These are phyloP conservation scores for Rhagonycha fulva DNA, from an alignment of 2,888 invertebrate genomes.

Conservation along the genomic window DNA sequence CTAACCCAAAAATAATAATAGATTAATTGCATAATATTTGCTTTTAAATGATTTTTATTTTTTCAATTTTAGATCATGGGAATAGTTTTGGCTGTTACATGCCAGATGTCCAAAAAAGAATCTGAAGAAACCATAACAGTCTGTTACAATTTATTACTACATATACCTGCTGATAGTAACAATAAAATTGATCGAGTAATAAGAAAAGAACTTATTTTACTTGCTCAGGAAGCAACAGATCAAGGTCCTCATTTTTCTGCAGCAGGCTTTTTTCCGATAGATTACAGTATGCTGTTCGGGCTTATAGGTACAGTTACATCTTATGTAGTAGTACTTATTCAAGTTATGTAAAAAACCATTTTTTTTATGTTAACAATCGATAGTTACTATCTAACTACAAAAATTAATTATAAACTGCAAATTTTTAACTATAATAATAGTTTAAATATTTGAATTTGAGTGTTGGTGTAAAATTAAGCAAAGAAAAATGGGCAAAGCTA, in stretches of 20 bases:
- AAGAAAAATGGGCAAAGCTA: no score
- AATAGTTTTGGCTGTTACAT: not conserved
- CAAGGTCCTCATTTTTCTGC: slow-evolving; percentile 23
- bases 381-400: no score
- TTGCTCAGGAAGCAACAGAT: slow-evolving; percentile 23
- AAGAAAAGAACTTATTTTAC: slow-evolving; percentile 16
- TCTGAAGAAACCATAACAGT: slow-evolving; percentile 30
- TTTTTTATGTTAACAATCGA: not conserved
- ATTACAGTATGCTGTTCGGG: slow-evolving; percentile 26
- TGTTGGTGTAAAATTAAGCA: no score
- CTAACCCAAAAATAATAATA: no score
- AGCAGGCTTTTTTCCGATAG: slow-evolving; percentile 26
- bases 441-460: no score
- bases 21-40: no score
- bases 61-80: not conserved
- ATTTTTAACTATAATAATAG: no score
- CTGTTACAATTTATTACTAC: slow-evolving; percentile 31
- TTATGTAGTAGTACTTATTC: slow-evolving; percentile 28
- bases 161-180: slow-evolving; percentile 17
- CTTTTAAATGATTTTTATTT: not conserved
- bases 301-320: slow-evolving; percentile 25
- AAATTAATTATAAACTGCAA: no score
- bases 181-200: slow-evolving; percentile 10
- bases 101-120: slow-evolving; percentile 20
- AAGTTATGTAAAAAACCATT: slow-evolving; percentile 9